A percentile compares a stretch with the other conserved stretches of the same genome.
Evolutionary conservation across 92 coral and sea anemone genomes (phyloP).

Genomic region (Anthopleura xanthogrammica): DNA sequence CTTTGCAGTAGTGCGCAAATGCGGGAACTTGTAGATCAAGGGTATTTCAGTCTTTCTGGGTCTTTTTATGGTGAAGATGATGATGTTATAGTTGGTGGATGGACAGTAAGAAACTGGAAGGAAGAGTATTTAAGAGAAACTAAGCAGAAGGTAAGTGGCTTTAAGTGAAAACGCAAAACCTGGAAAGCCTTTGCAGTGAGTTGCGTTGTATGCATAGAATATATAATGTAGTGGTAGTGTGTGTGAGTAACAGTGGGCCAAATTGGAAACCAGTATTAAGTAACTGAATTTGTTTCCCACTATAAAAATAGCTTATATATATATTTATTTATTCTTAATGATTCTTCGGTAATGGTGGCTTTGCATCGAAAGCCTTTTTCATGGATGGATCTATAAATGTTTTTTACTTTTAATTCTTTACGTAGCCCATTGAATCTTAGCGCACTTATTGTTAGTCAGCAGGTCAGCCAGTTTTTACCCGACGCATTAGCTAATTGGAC

Average conservation of each 20-base stretch:
- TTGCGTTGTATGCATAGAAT: too few species aligned
- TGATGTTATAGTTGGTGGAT: slow-evolving; percentile 54
- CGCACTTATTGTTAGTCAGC: too few species aligned
- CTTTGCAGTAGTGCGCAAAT: slow-evolving; percentile 64
- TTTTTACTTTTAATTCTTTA: too few species aligned
- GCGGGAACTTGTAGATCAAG: slow-evolving; percentile 63
- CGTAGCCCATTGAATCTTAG: too few species aligned
- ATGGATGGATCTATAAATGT: not conserved
- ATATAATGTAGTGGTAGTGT: too few species aligned
- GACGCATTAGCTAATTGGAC: too few species aligned
- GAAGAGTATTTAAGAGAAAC: slow-evolving; percentile 36
- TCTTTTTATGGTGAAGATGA: slow-evolving; percentile 65
- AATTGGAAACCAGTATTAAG: too few species aligned
- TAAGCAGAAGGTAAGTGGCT: slow-evolving; percentile 30
- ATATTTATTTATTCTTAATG: not conserved
- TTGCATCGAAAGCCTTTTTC: not conserved
- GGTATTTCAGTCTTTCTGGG: slow-evolving; percentile 66
- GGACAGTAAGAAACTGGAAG: slow-evolving; percentile 64
- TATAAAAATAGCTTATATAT: too few species aligned
- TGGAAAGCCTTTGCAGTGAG: not conserved
- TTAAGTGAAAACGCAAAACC: not conserved
- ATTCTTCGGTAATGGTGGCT: not conserved
- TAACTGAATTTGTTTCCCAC: too few species aligned
- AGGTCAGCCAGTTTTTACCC: too few species aligned
- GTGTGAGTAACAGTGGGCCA: too few species aligned